A percentile compares a stretch with the other conserved stretches of the same genome.
Conservation (phyloP, 2,113 vertebrate species). For the Probosciger aterrimus region DNA sequence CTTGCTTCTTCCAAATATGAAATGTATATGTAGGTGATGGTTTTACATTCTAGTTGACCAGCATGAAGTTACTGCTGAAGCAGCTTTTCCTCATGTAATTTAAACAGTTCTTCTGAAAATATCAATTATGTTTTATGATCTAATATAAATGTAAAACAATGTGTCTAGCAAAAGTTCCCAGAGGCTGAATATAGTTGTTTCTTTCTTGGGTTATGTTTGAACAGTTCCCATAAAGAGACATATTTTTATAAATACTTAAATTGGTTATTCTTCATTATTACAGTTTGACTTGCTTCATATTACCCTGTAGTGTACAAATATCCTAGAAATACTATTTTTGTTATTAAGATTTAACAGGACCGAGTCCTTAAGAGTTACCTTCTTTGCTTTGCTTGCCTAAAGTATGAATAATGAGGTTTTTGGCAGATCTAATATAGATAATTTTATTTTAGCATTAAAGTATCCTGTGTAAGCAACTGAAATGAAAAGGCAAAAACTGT, state of each 20-base stretch:
- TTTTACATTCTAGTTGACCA: neutral
- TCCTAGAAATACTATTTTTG: neutral
- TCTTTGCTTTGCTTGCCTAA: neutral
- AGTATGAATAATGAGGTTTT: neutral
- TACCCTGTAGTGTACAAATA: neutral
- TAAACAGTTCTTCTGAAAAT: conserved; percentile 14
- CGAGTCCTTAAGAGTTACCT: neutral
- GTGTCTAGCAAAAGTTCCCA: conserved; percentile 30
- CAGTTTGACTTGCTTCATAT: neutral
- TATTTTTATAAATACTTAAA: conserved; percentile 7
- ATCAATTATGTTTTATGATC: conserved; percentile 33
- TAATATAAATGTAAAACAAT: conserved; percentile 40
- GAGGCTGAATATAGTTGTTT: conserved; percentile 19
- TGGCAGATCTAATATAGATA: neutral
- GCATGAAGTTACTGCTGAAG: neutral
- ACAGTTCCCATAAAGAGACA: neutral
- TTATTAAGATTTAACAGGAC: conserved; percentile 6
- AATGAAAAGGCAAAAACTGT: neutral
- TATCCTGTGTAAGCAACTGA: neutral
- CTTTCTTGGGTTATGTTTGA: conserved; percentile 30
- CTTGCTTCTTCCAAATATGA: neutral
- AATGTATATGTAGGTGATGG: neutral
- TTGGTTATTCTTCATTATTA: conserved; percentile 3
- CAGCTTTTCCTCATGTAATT: conserved; percentile 10
- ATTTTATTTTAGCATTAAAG: conserved; percentile 10